A percentile compares a stretch with the other conserved stretches of the same genome.
phyloP scores from a whole-genome alignment of 1,140 invertebrate genomes.

The Ectropis grisescens region DNA sequence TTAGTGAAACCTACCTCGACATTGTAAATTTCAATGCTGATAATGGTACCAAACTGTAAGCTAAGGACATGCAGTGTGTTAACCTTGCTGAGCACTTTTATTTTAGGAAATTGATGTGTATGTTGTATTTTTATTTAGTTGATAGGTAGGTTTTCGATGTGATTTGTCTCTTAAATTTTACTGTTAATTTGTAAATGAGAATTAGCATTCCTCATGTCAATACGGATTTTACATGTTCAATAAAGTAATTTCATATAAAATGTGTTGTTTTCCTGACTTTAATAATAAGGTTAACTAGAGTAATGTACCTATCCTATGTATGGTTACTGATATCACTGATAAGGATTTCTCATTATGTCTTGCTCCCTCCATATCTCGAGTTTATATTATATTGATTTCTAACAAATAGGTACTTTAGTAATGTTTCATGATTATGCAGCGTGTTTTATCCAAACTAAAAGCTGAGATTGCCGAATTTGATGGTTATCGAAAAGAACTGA shows the following conservation, averaged over 20 bases:
- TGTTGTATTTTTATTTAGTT: conserved; percentile 71
- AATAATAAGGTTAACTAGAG: conserved; percentile 4
- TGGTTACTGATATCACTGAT: too few species aligned
- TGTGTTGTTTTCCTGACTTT: too few species aligned
- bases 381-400: too few species aligned
- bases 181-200: conserved; percentile 71
- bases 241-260: conserved; percentile 72
- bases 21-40: conserved; percentile 70
- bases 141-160: conserved; percentile 70
- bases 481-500: too few species aligned
- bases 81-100: conserved; percentile 40
- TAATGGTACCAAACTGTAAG: conserved; percentile 65
- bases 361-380: too few species aligned
- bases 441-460: too few species aligned
- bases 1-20: conserved; percentile 68
- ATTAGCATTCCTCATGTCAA: conserved; percentile 72
- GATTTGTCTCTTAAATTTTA: conserved; percentile 71
- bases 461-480: too few species aligned
- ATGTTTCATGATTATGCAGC: too few species aligned
- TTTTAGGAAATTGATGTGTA: conserved; percentile 71
- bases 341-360: too few species aligned
- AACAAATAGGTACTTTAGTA: too few species aligned
- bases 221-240: conserved; percentile 72
- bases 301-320: conserved; percentile 3
- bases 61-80: conserved; percentile 44